phyloP scores from a whole-genome alignment of 2,797 vertebrate species.

The Macroramphosus scolopax region DNA sequence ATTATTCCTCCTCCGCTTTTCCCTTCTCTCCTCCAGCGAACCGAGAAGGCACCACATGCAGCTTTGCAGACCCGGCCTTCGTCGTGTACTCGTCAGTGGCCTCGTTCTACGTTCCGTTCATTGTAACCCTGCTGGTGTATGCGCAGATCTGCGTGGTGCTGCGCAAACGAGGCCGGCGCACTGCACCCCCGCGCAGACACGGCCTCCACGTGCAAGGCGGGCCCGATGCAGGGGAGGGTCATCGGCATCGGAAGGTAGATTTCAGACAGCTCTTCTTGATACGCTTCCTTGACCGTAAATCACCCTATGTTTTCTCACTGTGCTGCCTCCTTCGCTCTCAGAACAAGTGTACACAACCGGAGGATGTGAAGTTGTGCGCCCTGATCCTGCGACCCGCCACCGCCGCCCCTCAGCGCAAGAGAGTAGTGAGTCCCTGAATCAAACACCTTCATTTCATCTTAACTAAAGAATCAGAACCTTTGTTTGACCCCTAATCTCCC shows the following conservation, averaged over 20 bases:
- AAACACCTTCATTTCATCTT: neutral
- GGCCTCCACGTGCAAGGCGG: conserved; percentile 32
- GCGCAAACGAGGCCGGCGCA: conserved; percentile 73
- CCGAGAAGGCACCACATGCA: conserved; percentile 74
- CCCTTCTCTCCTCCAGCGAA: conserved; percentile 48
- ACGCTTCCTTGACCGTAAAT: too few species aligned
- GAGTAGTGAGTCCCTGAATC: conserved; percentile 70
- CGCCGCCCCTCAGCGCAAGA: conserved; percentile 69
- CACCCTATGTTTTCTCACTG: neutral
- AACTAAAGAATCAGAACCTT: neutral
- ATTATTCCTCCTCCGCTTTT: neutral
- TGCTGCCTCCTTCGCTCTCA: conserved; percentile 32
- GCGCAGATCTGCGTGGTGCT: conserved; percentile 81
- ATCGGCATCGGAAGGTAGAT: conserved; percentile 68
- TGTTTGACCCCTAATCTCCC: conserved; percentile 15
- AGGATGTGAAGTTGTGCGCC: conserved; percentile 79
- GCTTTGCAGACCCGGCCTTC: conserved; percentile 79
- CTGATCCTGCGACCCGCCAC: conserved; percentile 70
- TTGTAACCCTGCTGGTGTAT: conserved; percentile 80
- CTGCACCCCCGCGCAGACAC: conserved; percentile 62
- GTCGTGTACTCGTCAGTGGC: conserved; percentile 82
- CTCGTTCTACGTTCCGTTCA: conserved; percentile 83
- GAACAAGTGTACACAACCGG: conserved; percentile 81
- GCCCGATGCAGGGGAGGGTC: conserved; percentile 46
- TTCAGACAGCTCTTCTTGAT: too few species aligned